Percentiles rank a stretch among this genome's conserved stretches.
Conservation (phyloP, 2,797 vertebrate species). For the Hippocampus kuda region DNA sequence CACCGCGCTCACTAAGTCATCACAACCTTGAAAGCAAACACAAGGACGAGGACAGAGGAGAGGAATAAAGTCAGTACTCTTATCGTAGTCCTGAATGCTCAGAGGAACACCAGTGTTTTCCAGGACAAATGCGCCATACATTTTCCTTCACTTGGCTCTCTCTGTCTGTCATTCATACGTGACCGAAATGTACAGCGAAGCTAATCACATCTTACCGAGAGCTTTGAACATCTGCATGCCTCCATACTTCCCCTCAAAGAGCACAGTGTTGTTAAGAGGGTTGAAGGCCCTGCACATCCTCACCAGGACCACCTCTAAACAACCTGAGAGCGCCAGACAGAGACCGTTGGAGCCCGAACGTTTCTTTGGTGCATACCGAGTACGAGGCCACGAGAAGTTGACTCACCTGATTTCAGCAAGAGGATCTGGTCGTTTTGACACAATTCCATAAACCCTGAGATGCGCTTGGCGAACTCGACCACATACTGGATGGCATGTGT, state of each 20-base stretch:
- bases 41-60: constrained; percentile 18
- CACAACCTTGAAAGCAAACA: constrained; percentile 74
- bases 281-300: constrained; percentile 99
- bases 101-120: constrained; percentile 18
- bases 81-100: constrained; percentile 18
- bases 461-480: constrained; percentile 98
- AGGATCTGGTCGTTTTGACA: constrained; percentile 99
- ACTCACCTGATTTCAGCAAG: constrained; percentile 95
- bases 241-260: constrained; percentile 98
- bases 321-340: constrained; percentile 67
- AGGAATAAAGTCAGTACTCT: constrained; percentile 19
- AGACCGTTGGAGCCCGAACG: neutral
- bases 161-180: neutral
- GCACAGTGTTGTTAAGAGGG: constrained; percentile 98
- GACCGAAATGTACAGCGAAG: neutral
- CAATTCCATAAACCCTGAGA: constrained; percentile 99
- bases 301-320: constrained; percentile 97
- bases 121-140: neutral
- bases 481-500: constrained; percentile 98
- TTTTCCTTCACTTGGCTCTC: neutral
- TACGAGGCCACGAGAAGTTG: neutral
- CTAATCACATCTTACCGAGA: constrained; percentile 70
- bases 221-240: constrained; percentile 99
- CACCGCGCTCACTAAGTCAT: constrained; percentile 93
- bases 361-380: neutral